Conservation (phyloP, 1,140 invertebrate genomes). For the Penaeus japonicus region DNA sequence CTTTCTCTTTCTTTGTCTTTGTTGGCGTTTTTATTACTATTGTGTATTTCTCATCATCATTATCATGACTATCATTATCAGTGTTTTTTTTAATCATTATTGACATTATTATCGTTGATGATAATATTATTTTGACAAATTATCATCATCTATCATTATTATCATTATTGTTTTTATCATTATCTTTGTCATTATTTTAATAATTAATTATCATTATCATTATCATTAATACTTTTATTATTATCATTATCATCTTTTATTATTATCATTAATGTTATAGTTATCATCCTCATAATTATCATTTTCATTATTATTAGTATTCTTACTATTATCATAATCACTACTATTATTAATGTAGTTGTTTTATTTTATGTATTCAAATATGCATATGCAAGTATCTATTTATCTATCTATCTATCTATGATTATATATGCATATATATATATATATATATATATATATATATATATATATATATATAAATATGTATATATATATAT, state of each 20-base stretch:
- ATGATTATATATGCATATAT: not conserved
- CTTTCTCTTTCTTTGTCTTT: not conserved
- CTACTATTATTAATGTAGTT: not conserved
- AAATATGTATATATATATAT: no score
- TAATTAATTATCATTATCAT: not conserved
- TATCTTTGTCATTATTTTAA: not conserved
- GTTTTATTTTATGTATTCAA: not conserved
- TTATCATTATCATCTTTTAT: not conserved
- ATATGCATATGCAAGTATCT: not conserved
- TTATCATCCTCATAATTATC: no score
- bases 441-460: not conserved
- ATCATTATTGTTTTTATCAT: no score
- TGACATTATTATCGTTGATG: no score
- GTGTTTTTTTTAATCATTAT: no score
- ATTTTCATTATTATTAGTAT: not conserved
- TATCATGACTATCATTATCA: not conserved
- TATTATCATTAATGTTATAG: not conserved
- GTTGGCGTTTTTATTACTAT: no score
- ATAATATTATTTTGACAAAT: no score
- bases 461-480: not conserved
- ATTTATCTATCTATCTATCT: no score
- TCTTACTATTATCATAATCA: not conserved
- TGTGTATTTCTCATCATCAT: no score
- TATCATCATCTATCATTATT: not conserved
- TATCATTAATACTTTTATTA: no score